Base-by-base conservation (phyloP, 2,797 vertebrate genomes). In the Cyprinella venusta region DNA sequence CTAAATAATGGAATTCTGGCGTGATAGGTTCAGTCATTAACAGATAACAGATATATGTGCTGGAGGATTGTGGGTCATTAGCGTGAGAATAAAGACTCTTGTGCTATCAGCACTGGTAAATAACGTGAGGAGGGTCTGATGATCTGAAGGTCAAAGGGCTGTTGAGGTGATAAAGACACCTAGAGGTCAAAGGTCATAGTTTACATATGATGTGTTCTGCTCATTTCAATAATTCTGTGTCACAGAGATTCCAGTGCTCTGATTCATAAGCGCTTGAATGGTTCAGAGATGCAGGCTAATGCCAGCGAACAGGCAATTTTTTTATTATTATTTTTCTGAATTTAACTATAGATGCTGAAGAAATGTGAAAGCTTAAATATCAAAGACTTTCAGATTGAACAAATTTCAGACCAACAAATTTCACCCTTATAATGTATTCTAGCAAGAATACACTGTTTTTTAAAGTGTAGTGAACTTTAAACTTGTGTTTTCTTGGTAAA, bases 1-100 rank as follows among this genome's bases (percentile, higher is more conserved):
- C 69, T 76, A 75, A 91, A 87, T 89, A 88, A 88, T 87, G 69
- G 88, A 90, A 90, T 85, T 88, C 86, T 54, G 64, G 65, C 83
- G 56, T 84, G 86, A 88, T 86, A 68, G 83, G 88, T 85, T 84
- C 85, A 91, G 87, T 84, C 85, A 88, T 86, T 85, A 86, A 76
- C 45, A 87, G 81, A 86, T 89, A 84, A 79, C 84, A 86, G 82
- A 88, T 87, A 67, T 38, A 84, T 81, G 78, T 52, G 76, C 68
- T 56, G 72, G 59, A 63, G 68, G 78, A 84, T 72, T 80, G 78
- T 79, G 76, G 48, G 83, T 86, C 86, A 86, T 87, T 86, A 84
- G 82, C 68, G 77, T 83, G 83, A 82, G 33, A 64, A 42, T 69
- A 26, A 78, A 52, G 61, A 59, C 71, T 30, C 77, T 59, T 64